A percentile compares a stretch with the other conserved stretches of the same genome.
Evolutionary conservation across 2,113 vertebrate species (phyloP).

Genomic region (Ibidorhyncha struthersii): DNA sequence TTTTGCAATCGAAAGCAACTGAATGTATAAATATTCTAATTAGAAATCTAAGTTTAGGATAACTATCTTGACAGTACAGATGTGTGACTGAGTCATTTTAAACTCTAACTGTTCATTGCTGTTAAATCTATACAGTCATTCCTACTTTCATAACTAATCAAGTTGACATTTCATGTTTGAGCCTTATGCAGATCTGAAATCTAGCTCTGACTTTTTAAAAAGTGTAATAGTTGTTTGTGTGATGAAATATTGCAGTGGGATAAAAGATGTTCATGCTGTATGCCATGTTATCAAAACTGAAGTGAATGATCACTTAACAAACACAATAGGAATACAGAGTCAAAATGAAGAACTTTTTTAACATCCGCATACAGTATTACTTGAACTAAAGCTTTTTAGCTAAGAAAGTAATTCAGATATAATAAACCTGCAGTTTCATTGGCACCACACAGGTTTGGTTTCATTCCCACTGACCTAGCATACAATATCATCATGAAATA

Average conservation of each 20-base stretch:
- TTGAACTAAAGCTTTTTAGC: background rate
- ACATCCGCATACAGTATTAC: background rate
- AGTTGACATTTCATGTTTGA: constrained; percentile 52
- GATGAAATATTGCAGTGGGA: background rate
- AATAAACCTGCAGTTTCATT: background rate
- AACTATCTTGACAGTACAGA: constrained; percentile 61
- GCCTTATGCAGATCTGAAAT: background rate
- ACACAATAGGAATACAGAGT: background rate
- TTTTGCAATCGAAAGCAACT: background rate
- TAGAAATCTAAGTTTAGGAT: constrained; percentile 54
- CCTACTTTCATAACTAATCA: constrained; percentile 37
- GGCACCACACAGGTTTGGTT: background rate
- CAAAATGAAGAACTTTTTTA: background rate
- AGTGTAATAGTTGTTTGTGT: background rate
- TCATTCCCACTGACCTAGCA: background rate
- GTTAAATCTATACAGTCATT: constrained; percentile 38
- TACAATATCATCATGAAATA: background rate
- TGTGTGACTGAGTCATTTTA: constrained; percentile 61
- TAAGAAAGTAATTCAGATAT: background rate
- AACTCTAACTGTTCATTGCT: constrained; percentile 18
- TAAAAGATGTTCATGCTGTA: background rate
- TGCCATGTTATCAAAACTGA: background rate
- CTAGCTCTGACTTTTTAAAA: constrained; percentile 10
- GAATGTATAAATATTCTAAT: constrained; percentile 57
- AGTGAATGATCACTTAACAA: background rate